Base-by-base conservation (phyloP, 1,140 invertebrate species). In the Lepidurus packardi region DNA sequence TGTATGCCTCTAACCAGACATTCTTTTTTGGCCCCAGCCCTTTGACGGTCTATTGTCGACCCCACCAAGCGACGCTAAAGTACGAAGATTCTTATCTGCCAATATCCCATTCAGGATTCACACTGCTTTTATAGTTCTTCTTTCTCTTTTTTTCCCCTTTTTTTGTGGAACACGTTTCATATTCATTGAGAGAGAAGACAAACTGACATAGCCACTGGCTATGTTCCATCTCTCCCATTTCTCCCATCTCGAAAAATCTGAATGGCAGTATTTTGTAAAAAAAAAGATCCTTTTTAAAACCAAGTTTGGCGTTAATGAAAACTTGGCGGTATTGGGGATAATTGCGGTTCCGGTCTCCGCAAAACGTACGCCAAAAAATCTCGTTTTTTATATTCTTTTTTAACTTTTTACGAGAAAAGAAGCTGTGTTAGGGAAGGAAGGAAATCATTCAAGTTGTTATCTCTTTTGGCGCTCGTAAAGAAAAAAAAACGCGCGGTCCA, bases 401-500 rank as follows among this genome's bases (percentile, higher is more conserved):
- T 0, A 34, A 34, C 1, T 1, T 4, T 34, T 4, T 4, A 34
- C 34, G 34, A 34, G 34, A 34, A 65, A 21, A n/a, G 53, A 13
- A 65, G 53, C 9, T 65, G 53, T 65, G n/a, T 65, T 9, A 21
- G 10, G 13, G 53, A 65, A 65, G 47, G 21, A 4, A n/a, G 53
- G 13, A 65, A 21, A 65, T 65, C 53, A 65, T 65, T 65, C 53
- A 65, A 65, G 53, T 21, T 65, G 53, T 16, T 65, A 65, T 65
- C 53, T 65, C 53, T 7, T 7, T 65, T 65, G 53, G 53, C 53
- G 53, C n/a, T 65, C 53, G 53, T 65, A 65, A 65, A 65, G 21
- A 65, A 21, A 65, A 65, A 65, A 65, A 65, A 9, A n/a, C 10
- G 13, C 16, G 16, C 16, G 53, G 53, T 13, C 21, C 53, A 13